These are phyloP conservation scores for Macrostomum lignano DNA, from an alignment of 1,140 invertebrate species.

Conservation along the genomic window DNA sequence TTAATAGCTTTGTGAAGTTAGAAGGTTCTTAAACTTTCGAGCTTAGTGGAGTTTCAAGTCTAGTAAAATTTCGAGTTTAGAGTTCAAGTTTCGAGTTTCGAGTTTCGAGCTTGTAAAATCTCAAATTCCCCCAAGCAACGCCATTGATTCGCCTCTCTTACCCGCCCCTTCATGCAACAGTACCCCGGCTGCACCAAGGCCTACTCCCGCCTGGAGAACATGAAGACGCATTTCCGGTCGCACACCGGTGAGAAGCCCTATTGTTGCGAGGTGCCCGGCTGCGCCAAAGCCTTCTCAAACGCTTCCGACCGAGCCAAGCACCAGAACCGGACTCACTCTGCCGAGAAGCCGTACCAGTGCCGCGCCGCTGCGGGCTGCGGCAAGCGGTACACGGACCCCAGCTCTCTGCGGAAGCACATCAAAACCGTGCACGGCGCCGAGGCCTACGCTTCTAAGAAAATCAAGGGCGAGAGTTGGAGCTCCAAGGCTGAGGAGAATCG, in stretches of 20 bases:
- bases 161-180: too few species aligned
- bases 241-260: constrained; percentile 97
- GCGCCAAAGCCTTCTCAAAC: constrained; percentile 90
- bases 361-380: constrained; percentile 78
- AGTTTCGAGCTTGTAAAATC: too few species aligned
- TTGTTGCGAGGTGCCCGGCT: constrained; percentile 83
- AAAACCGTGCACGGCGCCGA: constrained; percentile 93
- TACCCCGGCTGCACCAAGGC: constrained; percentile 88
- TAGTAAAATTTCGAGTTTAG: too few species aligned
- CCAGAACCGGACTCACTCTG: constrained; percentile 89
- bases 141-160: too few species aligned
- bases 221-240: constrained; percentile 81
- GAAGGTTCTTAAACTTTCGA: too few species aligned
- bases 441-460: constrained; percentile 90
- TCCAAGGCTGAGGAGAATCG: too few species aligned
- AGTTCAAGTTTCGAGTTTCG: too few species aligned
- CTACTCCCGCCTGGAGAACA: constrained; percentile 76
- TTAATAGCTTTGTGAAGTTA: too few species aligned
- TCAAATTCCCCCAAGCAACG: too few species aligned
- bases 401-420: constrained; percentile 73
- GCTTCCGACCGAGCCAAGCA: constrained; percentile 91
- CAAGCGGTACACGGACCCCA: constrained; percentile 80
- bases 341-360: constrained; percentile 93
- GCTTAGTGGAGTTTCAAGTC: too few species aligned
- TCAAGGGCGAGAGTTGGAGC: constrained; percentile 42